Percentiles rank a stretch among this genome's conserved stretches.
These are phyloP conservation scores for Beris chalybata DNA, from an alignment of 2,888 invertebrate genomes.

Conservation along the genomic window DNA sequence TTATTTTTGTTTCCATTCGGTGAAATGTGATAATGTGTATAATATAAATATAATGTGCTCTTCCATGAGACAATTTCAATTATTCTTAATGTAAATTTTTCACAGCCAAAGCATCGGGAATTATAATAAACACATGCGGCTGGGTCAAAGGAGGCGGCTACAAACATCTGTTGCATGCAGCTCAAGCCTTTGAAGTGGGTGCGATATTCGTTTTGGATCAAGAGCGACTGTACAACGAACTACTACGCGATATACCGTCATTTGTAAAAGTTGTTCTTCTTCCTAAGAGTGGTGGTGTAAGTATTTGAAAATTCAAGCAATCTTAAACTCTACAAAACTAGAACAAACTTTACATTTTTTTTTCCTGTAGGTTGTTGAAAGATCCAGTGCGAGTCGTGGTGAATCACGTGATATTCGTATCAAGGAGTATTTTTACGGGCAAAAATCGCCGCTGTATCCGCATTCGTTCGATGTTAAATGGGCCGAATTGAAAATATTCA, in stretches of 20 bases:
- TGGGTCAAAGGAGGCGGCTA: conserved; percentile 95
- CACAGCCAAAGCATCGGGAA: conserved; percentile 80
- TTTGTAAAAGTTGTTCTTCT: conserved; percentile 90
- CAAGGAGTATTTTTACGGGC: conserved; percentile 95
- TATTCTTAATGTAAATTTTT: too few species aligned
- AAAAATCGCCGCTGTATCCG: conserved; percentile 78
- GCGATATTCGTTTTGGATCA: conserved; percentile 95
- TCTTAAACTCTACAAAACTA: conserved; percentile 22
- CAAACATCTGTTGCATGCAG: conserved; percentile 81
- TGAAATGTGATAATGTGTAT: background rate
- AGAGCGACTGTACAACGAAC: conserved; percentile 91
- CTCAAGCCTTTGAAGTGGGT: conserved; percentile 93
- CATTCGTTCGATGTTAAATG: conserved; percentile 94
- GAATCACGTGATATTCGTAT: conserved; percentile 81
- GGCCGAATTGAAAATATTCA: conserved; percentile 85
- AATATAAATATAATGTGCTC: too few species aligned
- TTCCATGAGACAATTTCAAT: too few species aligned
- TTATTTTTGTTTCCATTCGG: too few species aligned
- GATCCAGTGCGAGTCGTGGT: conserved; percentile 69
- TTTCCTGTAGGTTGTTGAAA: conserved; percentile 74
- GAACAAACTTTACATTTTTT: conserved; percentile 28
- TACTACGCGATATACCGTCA: conserved; percentile 89
- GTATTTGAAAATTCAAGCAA: conserved; percentile 45
- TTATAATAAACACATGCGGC: conserved; percentile 96
- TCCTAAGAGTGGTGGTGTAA: conserved; percentile 95